Base-by-base conservation (phyloP, 2,797 vertebrate species). In the Selene dorsalis region DNA sequence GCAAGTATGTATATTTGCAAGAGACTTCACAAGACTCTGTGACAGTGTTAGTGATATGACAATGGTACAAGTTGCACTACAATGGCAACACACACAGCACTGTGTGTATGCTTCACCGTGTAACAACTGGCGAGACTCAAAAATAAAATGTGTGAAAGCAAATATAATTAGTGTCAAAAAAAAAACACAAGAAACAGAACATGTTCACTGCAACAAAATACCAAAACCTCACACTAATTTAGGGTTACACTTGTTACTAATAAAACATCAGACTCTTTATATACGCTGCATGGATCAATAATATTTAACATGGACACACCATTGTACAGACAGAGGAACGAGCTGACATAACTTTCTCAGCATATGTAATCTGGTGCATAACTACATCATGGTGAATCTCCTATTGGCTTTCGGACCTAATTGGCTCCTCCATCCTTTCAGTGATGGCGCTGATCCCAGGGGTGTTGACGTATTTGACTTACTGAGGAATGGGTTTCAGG, bases 361-460 rank as follows among this genome's bases (percentile, higher is more conserved):
- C 69, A 65, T 47, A 71, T 57, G 57, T 77, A 88, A 86, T 74
- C 28, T 71, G 60, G 20, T 83, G 64, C 56, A 84, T 73, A 86
- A 85, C 53, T 69, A 83, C 56, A 81, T 87, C 64, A 79, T 84
- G 70, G 82, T 75, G 78, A 78, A 84, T 84, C 69, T 85, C n/a
- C 48, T 82, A 79, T 85, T 84, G 69, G 79, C 71, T 90, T 87
- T 82, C 53, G 55, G 70, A 79, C 50, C 60, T 90, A 91, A 91
- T 89, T 91, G 88, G 83, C 82, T 89, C 76, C 66, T 89, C 76
- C 65, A 76, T 80, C 76, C 78, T 82, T 77, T 85, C 84, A 77
- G 76, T 71, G 59, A 87, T 69, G 66, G 45, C 17, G 30, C 61
- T 22, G 20, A 59, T 91, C 88, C 84, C 86, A 7, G 7, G 87